Evolutionary conservation across 2,888 invertebrate genomes (phyloP).

Genomic region (Drosophila meridiana): DNA sequence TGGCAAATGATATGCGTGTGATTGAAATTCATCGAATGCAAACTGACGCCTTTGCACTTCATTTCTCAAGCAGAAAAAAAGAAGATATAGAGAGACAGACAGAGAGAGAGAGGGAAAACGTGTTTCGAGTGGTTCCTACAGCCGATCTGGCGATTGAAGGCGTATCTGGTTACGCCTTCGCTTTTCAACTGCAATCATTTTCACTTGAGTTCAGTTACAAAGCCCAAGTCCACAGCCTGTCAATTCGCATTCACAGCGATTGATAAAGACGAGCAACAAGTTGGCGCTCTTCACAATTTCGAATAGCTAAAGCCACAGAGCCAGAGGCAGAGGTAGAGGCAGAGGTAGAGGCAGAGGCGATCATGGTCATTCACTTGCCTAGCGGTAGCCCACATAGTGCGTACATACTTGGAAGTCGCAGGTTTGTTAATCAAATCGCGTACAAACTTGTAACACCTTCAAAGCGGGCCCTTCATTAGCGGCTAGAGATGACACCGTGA

Average conservation of each 20-base stretch:
- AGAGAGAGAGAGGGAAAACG: constrained; percentile 30
- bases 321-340: constrained; percentile 21
- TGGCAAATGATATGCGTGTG: constrained; percentile 76
- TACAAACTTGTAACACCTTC: constrained; percentile 57
- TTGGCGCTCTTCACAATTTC: constrained; percentile 50
- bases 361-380: constrained; percentile 64
- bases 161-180: constrained; percentile 79
- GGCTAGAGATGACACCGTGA: constrained; percentile 41
- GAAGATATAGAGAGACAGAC: neutral
- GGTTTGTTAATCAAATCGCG: constrained; percentile 52
- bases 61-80: constrained; percentile 45
- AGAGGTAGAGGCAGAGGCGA: constrained; percentile 18
- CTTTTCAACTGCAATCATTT: constrained; percentile 75
- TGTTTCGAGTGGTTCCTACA: constrained; percentile 54
- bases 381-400: constrained; percentile 46
- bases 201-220: constrained; percentile 70
- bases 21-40: constrained; percentile 75
- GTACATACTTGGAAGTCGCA: constrained; percentile 25
- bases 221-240: constrained; percentile 64
- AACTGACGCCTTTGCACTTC: constrained; percentile 77
- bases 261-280: constrained; percentile 63
- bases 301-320: constrained; percentile 25
- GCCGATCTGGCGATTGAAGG: constrained; percentile 69
- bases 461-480: constrained; percentile 60
- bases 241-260: constrained; percentile 62